These are phyloP conservation scores for Drosophila nebulosa DNA, from an alignment of 1,140 invertebrate genomes.

Conservation along the genomic window DNA sequence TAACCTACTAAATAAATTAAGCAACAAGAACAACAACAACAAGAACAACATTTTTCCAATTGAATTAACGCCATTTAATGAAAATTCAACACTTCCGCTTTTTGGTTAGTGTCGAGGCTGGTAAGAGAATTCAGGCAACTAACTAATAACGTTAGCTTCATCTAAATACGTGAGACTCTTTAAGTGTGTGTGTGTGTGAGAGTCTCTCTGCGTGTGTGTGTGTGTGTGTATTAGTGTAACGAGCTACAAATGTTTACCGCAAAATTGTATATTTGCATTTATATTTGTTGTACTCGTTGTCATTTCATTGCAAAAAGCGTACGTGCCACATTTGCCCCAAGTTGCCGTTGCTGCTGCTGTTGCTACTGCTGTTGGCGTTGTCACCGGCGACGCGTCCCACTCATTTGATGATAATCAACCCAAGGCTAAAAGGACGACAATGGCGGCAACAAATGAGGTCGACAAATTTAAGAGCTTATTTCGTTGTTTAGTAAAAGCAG, in stretches of 20 bases:
- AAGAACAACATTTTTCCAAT: slow-evolving; percentile 54
- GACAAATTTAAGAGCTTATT: neutral
- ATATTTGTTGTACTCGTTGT: slow-evolving; percentile 57
- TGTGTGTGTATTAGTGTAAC: slow-evolving; percentile 39
- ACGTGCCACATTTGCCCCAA: slow-evolving; percentile 59
- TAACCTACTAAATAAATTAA: slow-evolving; percentile 57
- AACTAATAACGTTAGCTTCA: slow-evolving; percentile 38
- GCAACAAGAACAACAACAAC: slow-evolving; percentile 15
- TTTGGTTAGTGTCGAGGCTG: slow-evolving; percentile 14
- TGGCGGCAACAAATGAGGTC: neutral
- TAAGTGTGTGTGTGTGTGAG: slow-evolving; percentile 1
- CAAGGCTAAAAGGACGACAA: neutral
- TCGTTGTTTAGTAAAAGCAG: too few species aligned
- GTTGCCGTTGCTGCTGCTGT: neutral
- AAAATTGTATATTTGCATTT: slow-evolving; percentile 72
- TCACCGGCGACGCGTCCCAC: neutral
- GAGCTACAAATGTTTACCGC: slow-evolving; percentile 71
- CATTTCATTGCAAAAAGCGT: slow-evolving; percentile 53
- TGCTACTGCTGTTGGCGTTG: neutral
- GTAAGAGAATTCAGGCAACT: slow-evolving; percentile 7
- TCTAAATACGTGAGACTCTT: slow-evolving; percentile 24
- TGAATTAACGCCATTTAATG: slow-evolving; percentile 58
- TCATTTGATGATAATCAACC: slow-evolving; percentile 5
- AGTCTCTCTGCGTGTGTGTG: neutral
- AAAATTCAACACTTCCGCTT: slow-evolving; percentile 62